These are phyloP conservation scores for Hedya salicella DNA, from an alignment of 2,888 invertebrate genomes.

Conservation along the genomic window DNA sequence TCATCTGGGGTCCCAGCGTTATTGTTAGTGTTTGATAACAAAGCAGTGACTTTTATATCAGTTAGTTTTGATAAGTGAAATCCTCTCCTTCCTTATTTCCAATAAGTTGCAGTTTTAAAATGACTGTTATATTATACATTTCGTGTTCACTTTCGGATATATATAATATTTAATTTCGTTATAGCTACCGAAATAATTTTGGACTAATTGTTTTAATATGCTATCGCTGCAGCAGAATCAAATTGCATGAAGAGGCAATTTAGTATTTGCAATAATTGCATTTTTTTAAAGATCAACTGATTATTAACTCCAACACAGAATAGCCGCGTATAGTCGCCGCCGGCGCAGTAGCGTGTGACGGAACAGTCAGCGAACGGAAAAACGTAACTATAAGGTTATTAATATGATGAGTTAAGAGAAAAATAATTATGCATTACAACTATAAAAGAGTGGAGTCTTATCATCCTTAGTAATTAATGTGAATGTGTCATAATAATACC, in stretches of 20 bases:
- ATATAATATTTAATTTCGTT: too few species aligned
- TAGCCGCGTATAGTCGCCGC: neutral
- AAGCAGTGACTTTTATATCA: neutral
- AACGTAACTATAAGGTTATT: conserved; percentile 20
- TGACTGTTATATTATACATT: too few species aligned
- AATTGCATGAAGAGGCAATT: too few species aligned
- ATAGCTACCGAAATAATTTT: too few species aligned
- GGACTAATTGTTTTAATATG: too few species aligned
- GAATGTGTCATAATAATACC: conserved; percentile 26
- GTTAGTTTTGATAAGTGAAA: neutral
- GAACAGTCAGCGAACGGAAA: conserved; percentile 19
- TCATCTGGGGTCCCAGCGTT: neutral
- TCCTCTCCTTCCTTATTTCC: neutral
- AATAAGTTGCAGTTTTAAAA: too few species aligned
- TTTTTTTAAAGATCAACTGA: conserved; percentile 4
- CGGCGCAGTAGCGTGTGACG: conserved; percentile 1
- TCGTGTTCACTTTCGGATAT: too few species aligned
- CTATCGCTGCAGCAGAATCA: too few species aligned
- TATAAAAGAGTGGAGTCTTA: conserved; percentile 8
- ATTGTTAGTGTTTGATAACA: neutral
- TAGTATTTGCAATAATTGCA: neutral
- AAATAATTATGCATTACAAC: conserved; percentile 12
- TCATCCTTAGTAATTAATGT: conserved; percentile 20
- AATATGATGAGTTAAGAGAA: conserved; percentile 27
- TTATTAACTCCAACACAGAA: conserved; percentile 1